These are phyloP conservation scores for Cephalopholis sonnerati DNA, from an alignment of 2,113 vertebrate genomes.

Conservation along the genomic window DNA sequence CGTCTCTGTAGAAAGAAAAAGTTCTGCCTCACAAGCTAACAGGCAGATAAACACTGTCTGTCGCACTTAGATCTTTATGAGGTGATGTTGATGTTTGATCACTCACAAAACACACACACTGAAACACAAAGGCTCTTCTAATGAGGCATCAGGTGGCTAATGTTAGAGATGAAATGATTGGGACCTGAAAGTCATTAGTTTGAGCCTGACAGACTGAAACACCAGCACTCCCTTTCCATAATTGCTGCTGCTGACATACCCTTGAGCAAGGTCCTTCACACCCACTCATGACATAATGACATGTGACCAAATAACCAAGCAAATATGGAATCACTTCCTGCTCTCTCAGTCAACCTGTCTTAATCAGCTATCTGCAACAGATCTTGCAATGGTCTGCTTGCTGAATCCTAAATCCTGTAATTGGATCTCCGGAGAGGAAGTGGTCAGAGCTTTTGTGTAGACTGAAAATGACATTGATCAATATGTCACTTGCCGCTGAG, in stretches of 20 bases:
- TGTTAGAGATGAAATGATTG: slow-evolving; percentile 31
- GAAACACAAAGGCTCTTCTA: slow-evolving; percentile 19
- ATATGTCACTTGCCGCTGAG: neutral
- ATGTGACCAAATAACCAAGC: slow-evolving; percentile 6
- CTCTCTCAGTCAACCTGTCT: neutral
- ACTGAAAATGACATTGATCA: neutral
- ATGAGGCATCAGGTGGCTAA: slow-evolving; percentile 54
- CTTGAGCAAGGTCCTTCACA: slow-evolving; percentile 43
- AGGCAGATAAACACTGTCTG: neutral
- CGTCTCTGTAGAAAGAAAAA: slow-evolving; percentile 2
- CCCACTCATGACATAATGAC: neutral
- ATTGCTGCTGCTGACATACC: slow-evolving; percentile 50
- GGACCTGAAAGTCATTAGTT: slow-evolving; percentile 34
- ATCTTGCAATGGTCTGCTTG: neutral
- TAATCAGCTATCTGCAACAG: neutral
- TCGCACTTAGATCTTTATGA: neutral
- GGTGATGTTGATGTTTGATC: neutral
- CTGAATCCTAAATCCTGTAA: neutral
- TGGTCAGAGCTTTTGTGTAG: neutral
- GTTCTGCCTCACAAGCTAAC: slow-evolving; percentile 5
- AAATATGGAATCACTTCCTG: neutral
- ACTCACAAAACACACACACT: slow-evolving; percentile 11
- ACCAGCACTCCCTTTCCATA: neutral
- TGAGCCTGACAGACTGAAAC: slow-evolving; percentile 26
- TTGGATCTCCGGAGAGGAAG: neutral